Evolutionary conservation across 2,888 invertebrate genomes (phyloP), one percentile per base, ranked within the genome.

Genomic region (Apamea crenata): DNA sequence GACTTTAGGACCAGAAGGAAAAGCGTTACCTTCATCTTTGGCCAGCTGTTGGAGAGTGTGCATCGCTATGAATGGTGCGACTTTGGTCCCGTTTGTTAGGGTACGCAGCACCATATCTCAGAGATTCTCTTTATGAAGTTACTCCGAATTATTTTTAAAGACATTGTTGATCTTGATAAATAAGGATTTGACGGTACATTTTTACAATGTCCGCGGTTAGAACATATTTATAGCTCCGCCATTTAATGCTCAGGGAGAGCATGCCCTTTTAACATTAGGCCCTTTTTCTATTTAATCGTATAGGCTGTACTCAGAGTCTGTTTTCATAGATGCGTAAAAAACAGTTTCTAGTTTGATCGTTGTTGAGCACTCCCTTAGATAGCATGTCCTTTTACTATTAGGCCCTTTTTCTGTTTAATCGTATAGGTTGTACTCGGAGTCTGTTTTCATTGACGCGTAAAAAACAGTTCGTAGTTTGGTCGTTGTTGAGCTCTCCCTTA

Each of bases 271-370:
- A 36, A 69, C 18, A 16, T 36, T 70, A 25, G 50, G 70, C 16
- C 53, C 36, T 36, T 53, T 70, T 71, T 71, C 40, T n/a, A 59
- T 71, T 21, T 40, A 59, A n/a, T 71, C 56, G n/a, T 59, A 29
- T 40, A 59, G 18, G 56, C 40, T 59, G 40, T 40, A 12, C 16
- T 40, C 40, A 3, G 40, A 71, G 71, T 59, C n/a, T 40, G 56
- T 71, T 71, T 71, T 71, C 40, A 40, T 40, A n/a, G 40, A 59
- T 21, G 40, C 56, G 36, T 56, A 56, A 56, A 25, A n/a, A 59
- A n/a, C 59, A 59, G 59, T 12, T 59, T n/a, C 12, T 12, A 66
- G 66, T 40, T 66, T 66, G 12, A 40, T 40, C 0, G 25, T 66
- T 66, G 6, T 66, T 66, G 25, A 40, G 66, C 40, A 14, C 40